Evolutionary conservation across 2,888 invertebrate species (phyloP).

Genomic region (Willowsia nigromaculata): DNA sequence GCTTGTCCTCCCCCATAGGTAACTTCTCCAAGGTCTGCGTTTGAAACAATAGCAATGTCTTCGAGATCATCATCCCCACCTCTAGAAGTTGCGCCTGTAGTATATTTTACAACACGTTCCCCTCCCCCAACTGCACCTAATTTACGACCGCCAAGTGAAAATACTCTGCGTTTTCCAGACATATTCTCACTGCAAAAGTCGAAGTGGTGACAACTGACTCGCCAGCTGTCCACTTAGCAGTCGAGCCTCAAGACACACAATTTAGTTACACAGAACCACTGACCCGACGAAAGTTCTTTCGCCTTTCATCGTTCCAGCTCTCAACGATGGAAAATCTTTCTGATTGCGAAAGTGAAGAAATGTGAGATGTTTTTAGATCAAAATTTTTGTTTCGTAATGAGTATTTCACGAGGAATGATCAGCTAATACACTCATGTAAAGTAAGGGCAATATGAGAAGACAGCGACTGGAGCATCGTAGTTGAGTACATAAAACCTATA

Average conservation of each 20-base stretch:
- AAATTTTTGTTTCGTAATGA: not conserved
- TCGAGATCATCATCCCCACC: conserved; percentile 80
- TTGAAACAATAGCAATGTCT: conserved; percentile 81
- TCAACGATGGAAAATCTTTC: not conserved
- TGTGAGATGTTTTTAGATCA: not conserved
- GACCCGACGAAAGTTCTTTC: conserved; percentile 37
- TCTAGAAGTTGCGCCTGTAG: conserved; percentile 74
- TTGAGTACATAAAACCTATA: not conserved
- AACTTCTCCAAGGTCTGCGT: conserved; percentile 80
- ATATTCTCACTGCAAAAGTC: conserved; percentile 68
- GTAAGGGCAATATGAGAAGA: not conserved
- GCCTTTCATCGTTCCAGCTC: conserved; percentile 26
- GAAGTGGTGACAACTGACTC: conserved; percentile 64
- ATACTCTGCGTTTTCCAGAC: conserved; percentile 78
- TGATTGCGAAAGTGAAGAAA: not conserved
- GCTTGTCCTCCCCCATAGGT: conserved; percentile 80
- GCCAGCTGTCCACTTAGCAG: conserved; percentile 64
- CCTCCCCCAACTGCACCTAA: conserved; percentile 77
- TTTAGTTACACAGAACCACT: conserved; percentile 52
- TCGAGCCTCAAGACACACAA: conserved; percentile 53
- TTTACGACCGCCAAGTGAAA: conserved; percentile 79
- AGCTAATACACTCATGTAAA: not conserved
- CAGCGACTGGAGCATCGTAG: not conserved
- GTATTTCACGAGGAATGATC: not conserved
- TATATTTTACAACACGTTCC: conserved; percentile 77